A percentile compares a stretch with the other conserved stretches of the same genome.
Evolutionary conservation across 64 coral and sea anemone species (phyloP).

Genomic region (Montipora capricornis): DNA sequence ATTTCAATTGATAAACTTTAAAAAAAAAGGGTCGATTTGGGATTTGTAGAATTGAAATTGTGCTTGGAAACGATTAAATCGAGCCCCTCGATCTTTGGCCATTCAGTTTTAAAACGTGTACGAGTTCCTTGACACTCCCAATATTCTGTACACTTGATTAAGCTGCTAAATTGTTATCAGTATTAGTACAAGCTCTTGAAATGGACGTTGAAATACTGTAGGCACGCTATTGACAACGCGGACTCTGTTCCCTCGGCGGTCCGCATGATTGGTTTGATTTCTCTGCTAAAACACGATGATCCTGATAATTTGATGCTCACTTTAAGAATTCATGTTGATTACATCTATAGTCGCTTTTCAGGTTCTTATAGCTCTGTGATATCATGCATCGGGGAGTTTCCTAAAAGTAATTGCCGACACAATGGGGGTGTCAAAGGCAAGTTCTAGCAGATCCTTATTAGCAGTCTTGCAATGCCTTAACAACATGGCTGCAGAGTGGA

Average conservation of each 20-base stretch:
- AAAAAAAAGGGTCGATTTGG: not conserved
- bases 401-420: constrained; percentile 27
- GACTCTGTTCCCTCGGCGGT: not conserved
- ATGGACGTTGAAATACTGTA: not conserved
- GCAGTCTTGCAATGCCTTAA: constrained; percentile 2
- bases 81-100: not conserved
- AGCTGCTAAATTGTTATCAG: not conserved
- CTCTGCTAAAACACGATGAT: not conserved
- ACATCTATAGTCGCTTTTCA: constrained; percentile 27
- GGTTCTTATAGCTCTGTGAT: not conserved
- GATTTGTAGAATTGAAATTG: not conserved
- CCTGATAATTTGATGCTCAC: not conserved
- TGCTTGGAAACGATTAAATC: not conserved
- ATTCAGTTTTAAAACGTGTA: not conserved
- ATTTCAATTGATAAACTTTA: not conserved
- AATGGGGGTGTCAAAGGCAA: constrained; percentile 40
- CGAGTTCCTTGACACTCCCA: too few relatives aligned
- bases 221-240: not conserved
- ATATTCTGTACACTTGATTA: too few relatives aligned
- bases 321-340: not conserved
- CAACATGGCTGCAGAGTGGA: constrained; percentile 4
- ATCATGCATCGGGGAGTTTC: constrained; percentile 18
- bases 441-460: not conserved
- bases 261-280: not conserved
- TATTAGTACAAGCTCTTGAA: not conserved